These are phyloP conservation scores for Stomatorhinus ivindoensis DNA, from an alignment of 2,113 vertebrate species.

Conservation along the genomic window DNA sequence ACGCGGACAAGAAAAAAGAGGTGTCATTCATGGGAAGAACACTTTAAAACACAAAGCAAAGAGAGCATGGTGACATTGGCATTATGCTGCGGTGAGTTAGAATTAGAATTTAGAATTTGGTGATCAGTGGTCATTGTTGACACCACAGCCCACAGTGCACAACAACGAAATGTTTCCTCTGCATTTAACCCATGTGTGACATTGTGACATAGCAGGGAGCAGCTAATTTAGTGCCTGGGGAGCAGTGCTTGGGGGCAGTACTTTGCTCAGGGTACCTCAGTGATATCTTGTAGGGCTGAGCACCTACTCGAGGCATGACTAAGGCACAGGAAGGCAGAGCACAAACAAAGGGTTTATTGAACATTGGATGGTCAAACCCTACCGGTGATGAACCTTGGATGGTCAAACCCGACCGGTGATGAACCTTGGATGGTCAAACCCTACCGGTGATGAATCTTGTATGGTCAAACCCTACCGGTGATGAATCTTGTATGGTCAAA, in stretches of 20 bases:
- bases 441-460: not conserved
- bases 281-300: not conserved
- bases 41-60: not conserved
- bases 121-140: too few species aligned
- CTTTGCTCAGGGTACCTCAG: not conserved
- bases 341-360: not conserved
- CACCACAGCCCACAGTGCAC: too few species aligned
- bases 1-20: not conserved
- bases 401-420: not conserved
- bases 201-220: too few species aligned
- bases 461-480: not conserved
- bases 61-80: not conserved
- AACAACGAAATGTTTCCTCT: too few species aligned
- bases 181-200: too few species aligned
- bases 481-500: too few species aligned
- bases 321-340: not conserved
- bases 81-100: not conserved
- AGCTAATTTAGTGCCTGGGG: too few species aligned
- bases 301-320: not conserved
- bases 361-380: not conserved
- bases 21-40: not conserved
- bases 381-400: not conserved
- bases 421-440: not conserved
- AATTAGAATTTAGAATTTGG: too few species aligned
- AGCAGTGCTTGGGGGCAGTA: too few species aligned